phyloP scores from a whole-genome alignment of 2,888 invertebrate genomes.

The Charanyca ferruginea region DNA sequence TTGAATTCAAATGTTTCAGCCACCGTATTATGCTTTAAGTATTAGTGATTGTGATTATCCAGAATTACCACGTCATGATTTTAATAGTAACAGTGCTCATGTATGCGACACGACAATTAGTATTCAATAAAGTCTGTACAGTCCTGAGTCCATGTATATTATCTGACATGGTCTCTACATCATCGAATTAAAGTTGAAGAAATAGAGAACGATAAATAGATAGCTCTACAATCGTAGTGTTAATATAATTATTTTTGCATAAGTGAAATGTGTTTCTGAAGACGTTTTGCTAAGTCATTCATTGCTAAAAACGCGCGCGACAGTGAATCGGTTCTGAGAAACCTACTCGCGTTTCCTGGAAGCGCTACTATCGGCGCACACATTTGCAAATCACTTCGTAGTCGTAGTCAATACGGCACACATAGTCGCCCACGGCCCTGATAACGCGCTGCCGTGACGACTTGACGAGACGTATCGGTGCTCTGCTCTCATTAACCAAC shows the following conservation, averaged over 20 bases:
- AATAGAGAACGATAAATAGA: constrained; percentile 69
- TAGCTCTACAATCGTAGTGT: constrained; percentile 46
- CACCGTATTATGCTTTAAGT: too few species aligned
- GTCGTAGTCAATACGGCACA: constrained; percentile 78
- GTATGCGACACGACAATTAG: background rate
- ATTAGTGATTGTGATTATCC: background rate
- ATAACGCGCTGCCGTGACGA: constrained; percentile 86
- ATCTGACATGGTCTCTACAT: constrained; percentile 37
- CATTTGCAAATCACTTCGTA: constrained; percentile 72
- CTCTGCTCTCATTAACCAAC: constrained; percentile 85
- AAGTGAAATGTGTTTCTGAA: constrained; percentile 64
- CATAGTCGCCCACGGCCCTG: constrained; percentile 84
- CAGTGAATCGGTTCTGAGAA: constrained; percentile 87
- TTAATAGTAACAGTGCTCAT: background rate
- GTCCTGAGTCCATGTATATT: background rate
- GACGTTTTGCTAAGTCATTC: constrained; percentile 78
- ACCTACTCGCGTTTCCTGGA: constrained; percentile 89
- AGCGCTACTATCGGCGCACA: constrained; percentile 87
- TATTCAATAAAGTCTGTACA: constrained; percentile 4
- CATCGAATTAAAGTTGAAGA: constrained; percentile 58
- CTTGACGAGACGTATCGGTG: constrained; percentile 84
- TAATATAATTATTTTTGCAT: constrained; percentile 38
- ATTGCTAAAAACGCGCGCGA: constrained; percentile 88
- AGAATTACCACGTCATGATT: background rate
- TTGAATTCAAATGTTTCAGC: too few species aligned